Base-by-base conservation (phyloP, 2,888 invertebrate genomes). In the Rotaria sp. region DNA sequence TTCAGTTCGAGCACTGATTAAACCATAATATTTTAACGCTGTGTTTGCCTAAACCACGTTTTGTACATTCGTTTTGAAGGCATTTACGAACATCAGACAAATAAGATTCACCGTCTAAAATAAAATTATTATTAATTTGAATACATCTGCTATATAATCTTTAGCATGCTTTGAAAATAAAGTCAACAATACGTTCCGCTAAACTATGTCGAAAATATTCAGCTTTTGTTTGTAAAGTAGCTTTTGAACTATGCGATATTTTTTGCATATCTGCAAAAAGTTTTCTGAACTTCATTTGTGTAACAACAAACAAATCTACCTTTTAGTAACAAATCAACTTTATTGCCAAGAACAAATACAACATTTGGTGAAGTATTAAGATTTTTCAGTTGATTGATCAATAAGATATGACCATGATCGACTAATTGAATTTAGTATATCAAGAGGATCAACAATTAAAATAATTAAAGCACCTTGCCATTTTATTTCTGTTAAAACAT, bases 1-100 rank as follows among this genome's bases (percentile, higher is more conserved):
- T 0, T 96, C 96, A 41, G 96, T 97, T 91, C 95, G 95, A 0
- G 97, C 97, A 86, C 97, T 97, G 88, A 96, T 94, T 0, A 98
- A 92, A 50, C 88, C 88, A 15, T 89, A 87, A 87, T 90, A 89
- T 50, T 80, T 88, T 88, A 30, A 91, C 89, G 87, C 90, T 89
- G 18, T 86, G 88, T 24, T 93, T 92, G 87, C 93, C 92, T 0
- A 94, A 91, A 0, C 93, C 93, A 75, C 93, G 92, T 85, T 93
- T 92, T n/a, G 92, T 92, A 35, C 95, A 92, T 88, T 93, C 93
- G 86, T 93, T 90, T 41, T 89, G 87, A 3, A 98, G 91, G 75
- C 93, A 93, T 10, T 93, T 89, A 89, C 93, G 93, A 2, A 96
- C 92, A 87, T 94, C 92, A 30, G 93, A 91, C 80, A 96, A 91